phyloP scores from a whole-genome alignment of 2,113 vertebrate genomes.

The Piliocolobus tephrosceles region DNA sequence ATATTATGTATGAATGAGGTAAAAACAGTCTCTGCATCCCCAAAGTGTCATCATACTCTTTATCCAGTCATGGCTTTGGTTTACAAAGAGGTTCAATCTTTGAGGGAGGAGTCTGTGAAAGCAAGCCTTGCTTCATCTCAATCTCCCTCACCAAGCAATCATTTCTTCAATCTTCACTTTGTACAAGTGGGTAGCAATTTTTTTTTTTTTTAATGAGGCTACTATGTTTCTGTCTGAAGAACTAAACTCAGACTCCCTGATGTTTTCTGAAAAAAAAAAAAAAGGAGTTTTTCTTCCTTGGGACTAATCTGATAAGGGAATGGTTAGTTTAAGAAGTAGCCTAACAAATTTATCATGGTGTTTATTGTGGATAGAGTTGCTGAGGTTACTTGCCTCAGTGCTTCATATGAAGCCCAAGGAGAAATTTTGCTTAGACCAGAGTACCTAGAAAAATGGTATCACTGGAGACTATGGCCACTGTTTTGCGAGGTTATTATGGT shows the following conservation, averaged over 20 bases:
- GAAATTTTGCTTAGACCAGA: not conserved
- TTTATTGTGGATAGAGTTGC: not conserved
- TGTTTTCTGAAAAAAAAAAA: not conserved
- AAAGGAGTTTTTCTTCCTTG: not conserved
- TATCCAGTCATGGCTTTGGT: not conserved
- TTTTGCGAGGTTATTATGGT: not conserved
- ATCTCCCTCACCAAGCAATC: no score
- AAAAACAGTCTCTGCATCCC: not conserved
- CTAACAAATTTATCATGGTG: not conserved
- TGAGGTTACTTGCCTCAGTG: not conserved
- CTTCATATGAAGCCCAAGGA: not conserved
- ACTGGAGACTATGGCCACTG: not conserved
- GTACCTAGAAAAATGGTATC: not conserved
- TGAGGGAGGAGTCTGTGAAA: not conserved
- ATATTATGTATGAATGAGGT: not conserved
- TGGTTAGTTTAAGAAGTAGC: not conserved
- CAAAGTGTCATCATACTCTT: not conserved
- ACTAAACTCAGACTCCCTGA: not conserved
- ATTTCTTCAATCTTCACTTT: not conserved
- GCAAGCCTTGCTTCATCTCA: not conserved
- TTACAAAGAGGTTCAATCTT: not conserved
- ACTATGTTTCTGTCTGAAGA: not conserved
- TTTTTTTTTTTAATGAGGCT: not conserved
- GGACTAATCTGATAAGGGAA: not conserved
- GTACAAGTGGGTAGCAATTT: not conserved